Base-by-base conservation (phyloP, 2,888 invertebrate genomes). In the Eurytoma adleriae region DNA sequence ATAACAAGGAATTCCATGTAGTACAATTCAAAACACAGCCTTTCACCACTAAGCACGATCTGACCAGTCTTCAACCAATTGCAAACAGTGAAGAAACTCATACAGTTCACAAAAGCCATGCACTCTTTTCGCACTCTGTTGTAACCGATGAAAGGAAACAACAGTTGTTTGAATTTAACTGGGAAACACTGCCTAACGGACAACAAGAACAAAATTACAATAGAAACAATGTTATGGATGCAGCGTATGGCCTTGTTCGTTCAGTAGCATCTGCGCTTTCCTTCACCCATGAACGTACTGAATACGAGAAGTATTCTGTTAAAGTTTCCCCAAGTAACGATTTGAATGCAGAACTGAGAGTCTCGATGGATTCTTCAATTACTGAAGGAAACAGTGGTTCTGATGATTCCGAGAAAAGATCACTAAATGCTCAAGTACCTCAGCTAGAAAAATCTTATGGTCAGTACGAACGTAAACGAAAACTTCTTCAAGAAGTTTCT, bases 21-120 rank as follows among this genome's bases (percentile, higher is more conserved):
- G 87, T 92, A 67, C 94, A 95, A 85, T 92, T 91, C 89, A 94
- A 94, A 85, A 92, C 93, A 1, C 92, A 92, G 91, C 95, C 95
- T 4, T 95, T 93, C 90, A 94, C 94, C 16, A 89, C 93, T 0
- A 91, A 90, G 83, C 92, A 93, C 85, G 92, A 94, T 85, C 92
- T 94, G 83, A 91, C 93, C 64, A 89, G 91, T 18, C 87, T 93
- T 62, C 90, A 92, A 67, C 92, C 94, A 4, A 88, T 92, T 3
- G 56, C 72, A 14, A 75, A 72, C 40, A 80, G 73, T 18, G 48
- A 62, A 50, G 70, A 83, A 64, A 92, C 93, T 5, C 74, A 88
- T 13, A 64, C 91, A 89, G 20, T 86, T 83, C 71, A 90, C 86
- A 83, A 91, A 88, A 61, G 76, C 24, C 18, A 52, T 1, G 54